phyloP scores from a whole-genome alignment of 2,888 invertebrate species.

The Ochropacha duplaris region DNA sequence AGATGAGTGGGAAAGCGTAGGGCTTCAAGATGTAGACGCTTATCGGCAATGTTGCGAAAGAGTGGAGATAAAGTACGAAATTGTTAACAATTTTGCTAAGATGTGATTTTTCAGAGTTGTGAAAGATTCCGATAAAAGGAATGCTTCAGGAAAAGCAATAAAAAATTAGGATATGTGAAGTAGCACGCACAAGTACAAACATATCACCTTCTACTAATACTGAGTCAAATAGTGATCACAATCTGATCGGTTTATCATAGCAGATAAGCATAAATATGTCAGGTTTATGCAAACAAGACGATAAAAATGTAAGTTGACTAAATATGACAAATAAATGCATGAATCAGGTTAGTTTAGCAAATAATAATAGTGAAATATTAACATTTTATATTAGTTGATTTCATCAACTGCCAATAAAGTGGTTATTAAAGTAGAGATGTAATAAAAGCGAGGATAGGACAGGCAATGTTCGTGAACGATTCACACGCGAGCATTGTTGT shows the following conservation, averaged over 20 bases:
- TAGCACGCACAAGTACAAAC: not conserved
- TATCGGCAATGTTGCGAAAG: not conserved
- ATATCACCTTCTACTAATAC: too few species aligned
- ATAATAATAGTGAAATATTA: not conserved
- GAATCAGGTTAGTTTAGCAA: not conserved
- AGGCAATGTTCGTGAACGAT: not conserved
- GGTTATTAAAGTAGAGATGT: not conserved
- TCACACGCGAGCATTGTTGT: not conserved
- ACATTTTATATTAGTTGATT: constrained; percentile 1
- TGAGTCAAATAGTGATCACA: not conserved
- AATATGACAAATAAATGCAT: not conserved
- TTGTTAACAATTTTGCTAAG: not conserved
- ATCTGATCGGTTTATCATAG: not conserved
- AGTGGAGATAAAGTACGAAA: not conserved
- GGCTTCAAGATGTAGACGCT: not conserved
- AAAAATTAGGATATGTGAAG: not conserved
- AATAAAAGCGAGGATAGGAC: not conserved
- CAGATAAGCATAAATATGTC: not conserved
- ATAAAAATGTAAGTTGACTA: not conserved
- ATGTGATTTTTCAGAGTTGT: not conserved
- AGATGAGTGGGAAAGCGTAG: not conserved
- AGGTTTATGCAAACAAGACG: not conserved
- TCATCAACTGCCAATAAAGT: not conserved
- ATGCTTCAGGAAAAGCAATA: not conserved
- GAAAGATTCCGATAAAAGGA: not conserved